Base-by-base conservation (phyloP, 2,888 invertebrate genomes). In the Plagodis dolabraria region DNA sequence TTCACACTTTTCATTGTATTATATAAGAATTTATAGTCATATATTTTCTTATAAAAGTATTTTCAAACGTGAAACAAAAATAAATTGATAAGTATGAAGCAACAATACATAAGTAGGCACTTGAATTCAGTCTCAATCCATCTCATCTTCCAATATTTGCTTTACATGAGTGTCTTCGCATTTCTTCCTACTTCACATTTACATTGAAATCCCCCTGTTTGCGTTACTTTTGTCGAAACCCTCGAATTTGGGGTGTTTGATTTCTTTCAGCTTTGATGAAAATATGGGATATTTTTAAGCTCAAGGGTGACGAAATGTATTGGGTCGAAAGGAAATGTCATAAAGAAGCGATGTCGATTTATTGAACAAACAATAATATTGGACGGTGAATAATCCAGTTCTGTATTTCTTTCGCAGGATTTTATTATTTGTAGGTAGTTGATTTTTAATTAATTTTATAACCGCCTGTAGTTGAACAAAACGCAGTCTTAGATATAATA, bases 141-240 rank as follows among this genome's bases (percentile, higher is more conserved):
- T 63, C 51, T 48, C 44, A 57, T 62, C 43, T 59, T 36, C 45
- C 58, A 58, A 60, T 56, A 66, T 66, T 66, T 63, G 58, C 54
- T 61, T 50, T 57, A 49, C 57, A 51, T 35, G 60, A 56, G 54
- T 63, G 50, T 53, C 44, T 45, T 46, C 57, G 60, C 33, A 40
- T 53, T 43, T 49, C 52, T 57, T 59, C 60, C 59, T 58, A 60
- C 59, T 51, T 10, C 48, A 60, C 60, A 72, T 72, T 72, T 71
- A 63, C 68, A 61, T 58, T 53, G 42, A 50, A 61, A 55, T 53
- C 44, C 66, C 52, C 64, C 61, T 77, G 64, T 76, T 71, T 72
- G 64, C 54, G 64, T 72, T 68, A 67, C 70, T 72, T 71, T 70
- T 65, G 66, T 64, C 50, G 47, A 54, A 49, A 50, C 52, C 49